Percentiles rank a stretch among this genome's conserved stretches.
phyloP scores from a whole-genome alignment of 2,888 invertebrate species.

The Cryptophagus acutangulus region DNA sequence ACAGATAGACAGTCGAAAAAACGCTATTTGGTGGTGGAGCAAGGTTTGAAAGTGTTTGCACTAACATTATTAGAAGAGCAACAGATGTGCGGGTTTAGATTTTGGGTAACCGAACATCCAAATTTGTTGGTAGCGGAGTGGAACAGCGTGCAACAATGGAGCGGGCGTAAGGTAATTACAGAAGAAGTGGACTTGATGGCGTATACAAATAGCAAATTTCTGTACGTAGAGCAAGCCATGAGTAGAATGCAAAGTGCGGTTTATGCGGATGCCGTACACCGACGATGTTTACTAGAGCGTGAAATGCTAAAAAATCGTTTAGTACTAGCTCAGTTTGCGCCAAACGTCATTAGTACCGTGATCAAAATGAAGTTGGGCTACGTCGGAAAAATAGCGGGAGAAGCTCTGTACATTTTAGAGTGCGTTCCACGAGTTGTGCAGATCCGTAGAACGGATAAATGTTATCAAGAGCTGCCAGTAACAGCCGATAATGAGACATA shows the following conservation, averaged over 20 bases:
- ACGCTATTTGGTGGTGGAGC: too few species aligned
- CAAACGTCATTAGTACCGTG: slow-evolving; percentile 24
- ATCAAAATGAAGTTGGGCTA: slow-evolving; percentile 29
- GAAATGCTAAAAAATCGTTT: slow-evolving; percentile 28
- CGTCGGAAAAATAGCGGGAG: slow-evolving; percentile 11
- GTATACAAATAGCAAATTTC: slow-evolving; percentile 22
- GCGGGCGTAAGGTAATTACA: too few species aligned
- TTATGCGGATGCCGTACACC: slow-evolving; percentile 23
- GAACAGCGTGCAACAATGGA: too few species aligned
- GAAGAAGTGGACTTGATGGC: neutral
- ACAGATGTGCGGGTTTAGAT: too few species aligned
- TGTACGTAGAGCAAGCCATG: slow-evolving; percentile 28
- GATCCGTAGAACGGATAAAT: slow-evolving; percentile 16
- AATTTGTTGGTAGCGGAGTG: too few species aligned
- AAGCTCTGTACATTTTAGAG: slow-evolving; percentile 26
- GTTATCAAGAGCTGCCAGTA: slow-evolving; percentile 29
- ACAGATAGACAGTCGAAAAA: too few species aligned
- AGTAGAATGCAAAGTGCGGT: slow-evolving; percentile 16
- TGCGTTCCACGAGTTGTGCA: slow-evolving; percentile 24
- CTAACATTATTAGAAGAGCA: too few species aligned
- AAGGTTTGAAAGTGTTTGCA: too few species aligned
- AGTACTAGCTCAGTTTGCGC: slow-evolving; percentile 19
- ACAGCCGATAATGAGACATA: slow-evolving; percentile 17
- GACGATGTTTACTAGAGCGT: slow-evolving; percentile 26
- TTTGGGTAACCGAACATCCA: too few species aligned